Base-by-base conservation (phyloP, 2,113 vertebrate species). In the Laterallus jamaicensis region DNA sequence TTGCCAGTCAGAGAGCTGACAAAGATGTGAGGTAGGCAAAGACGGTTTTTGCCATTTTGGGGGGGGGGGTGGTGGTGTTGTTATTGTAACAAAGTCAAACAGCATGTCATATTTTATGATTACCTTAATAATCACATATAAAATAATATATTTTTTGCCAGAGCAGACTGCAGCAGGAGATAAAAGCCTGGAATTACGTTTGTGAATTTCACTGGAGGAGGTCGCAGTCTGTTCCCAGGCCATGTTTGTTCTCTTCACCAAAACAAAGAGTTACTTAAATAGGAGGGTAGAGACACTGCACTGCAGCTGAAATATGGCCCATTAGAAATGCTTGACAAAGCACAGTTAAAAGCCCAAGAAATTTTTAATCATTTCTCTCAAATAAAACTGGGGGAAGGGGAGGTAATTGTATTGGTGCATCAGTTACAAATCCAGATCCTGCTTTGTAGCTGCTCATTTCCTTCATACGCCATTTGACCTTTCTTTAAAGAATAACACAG, bases 181-280 rank as follows among this genome's bases (percentile, higher is more conserved):
- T 70, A 91, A 93, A 96, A 92, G 11, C 39, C 44, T 88, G 42
- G n/a, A 83, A 87, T 78, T 81, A 28, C 6, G 2, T 92, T 84
- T 86, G 66, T 73, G 77, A 89, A 89, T 91, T 68, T 95, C 54
- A 91, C 78, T 87, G 69, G 74, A 84, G 62, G 22, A 91, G 56
- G n/a, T 18, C 78, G 69, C 54, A 82, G 66, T 82, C 86, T 89
- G 74, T 89, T 93, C 56, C 62, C 69, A 87, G 89, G 62, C 89
- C 91, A 37, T 44, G 44, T 82, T 92, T 93, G 32, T 40, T 82
- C 86, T 84, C 49, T 76, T 93, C 2, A 4, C 49, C 73, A 91
- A 78, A 92, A 64, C 82, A 71, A 92, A 92, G 22, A 82, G 31
- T 91, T 82, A 63, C 58, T 91, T 82, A 92, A 86, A 89, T 71